Evolutionary conservation across 1,140 invertebrate species (phyloP).

Genomic region (Brachionus manjavacas): DNA sequence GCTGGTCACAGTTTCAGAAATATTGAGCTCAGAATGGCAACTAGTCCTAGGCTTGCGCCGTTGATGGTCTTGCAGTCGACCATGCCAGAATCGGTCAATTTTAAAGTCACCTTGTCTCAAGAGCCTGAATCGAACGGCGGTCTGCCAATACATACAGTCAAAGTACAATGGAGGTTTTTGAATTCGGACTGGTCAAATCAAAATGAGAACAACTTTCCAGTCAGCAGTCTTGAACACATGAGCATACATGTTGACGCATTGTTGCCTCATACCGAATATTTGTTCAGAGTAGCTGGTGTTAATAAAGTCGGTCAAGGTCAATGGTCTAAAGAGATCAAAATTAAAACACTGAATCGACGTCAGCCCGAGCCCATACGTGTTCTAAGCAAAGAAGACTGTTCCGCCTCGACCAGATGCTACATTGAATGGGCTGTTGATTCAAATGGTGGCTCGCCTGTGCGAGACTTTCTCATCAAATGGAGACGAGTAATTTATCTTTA

Average conservation of each 20-base stretch:
- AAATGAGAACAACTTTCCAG: not conserved
- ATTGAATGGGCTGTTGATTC: constrained; percentile 27
- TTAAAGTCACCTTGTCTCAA: not conserved
- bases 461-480: constrained; percentile 21
- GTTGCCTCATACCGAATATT: constrained; percentile 20
- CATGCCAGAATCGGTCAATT: not conserved
- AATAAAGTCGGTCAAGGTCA: not conserved
- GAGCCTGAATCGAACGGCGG: not conserved
- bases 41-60: not conserved
- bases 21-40: not conserved
- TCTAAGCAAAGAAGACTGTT: not conserved
- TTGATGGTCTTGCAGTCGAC: not conserved
- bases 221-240: not conserved
- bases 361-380: constrained; percentile 6
- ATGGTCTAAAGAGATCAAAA: not conserved
- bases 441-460: constrained; percentile 10
- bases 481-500: not conserved
- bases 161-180: constrained; percentile 23
- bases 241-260: not conserved
- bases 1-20: not conserved
- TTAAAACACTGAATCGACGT: not conserved
- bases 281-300: constrained; percentile 25
- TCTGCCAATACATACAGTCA: not conserved
- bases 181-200: constrained; percentile 20
- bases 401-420: not conserved